Conservation (phyloP, 2,113 vertebrate species). For the Varanus salvator region DNA sequence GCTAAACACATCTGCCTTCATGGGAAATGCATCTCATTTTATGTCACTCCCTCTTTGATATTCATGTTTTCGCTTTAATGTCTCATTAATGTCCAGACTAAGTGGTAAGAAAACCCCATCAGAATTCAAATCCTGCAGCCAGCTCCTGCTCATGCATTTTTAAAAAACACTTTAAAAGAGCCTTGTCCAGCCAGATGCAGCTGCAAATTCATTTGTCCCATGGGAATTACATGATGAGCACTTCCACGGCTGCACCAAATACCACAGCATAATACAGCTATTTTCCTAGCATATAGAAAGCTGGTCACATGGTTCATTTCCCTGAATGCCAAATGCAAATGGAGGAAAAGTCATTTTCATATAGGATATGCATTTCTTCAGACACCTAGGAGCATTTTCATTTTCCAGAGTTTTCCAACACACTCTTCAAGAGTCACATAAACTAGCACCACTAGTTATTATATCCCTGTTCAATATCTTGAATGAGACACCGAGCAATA, state of each 20-base stretch:
- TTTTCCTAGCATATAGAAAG: constrained; percentile 29
- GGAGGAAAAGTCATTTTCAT: not conserved
- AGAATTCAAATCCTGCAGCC: constrained; percentile 28
- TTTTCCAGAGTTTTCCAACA: not conserved
- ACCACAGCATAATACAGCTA: constrained; percentile 9
- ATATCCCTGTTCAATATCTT: not conserved
- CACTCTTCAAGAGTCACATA: not conserved
- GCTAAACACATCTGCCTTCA: not conserved
- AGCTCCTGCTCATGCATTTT: not conserved
- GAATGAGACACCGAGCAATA: not conserved
- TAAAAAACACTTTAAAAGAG: not conserved
- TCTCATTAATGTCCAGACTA: constrained; percentile 33
- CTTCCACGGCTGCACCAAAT: not conserved
- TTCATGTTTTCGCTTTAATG: constrained; percentile 25
- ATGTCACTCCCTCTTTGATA: constrained; percentile 12
- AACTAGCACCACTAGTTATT: not conserved
- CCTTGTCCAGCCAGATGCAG: constrained; percentile 14
- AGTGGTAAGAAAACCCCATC: constrained; percentile 6
- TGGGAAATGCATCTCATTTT: not conserved
- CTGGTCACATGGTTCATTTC: not conserved
- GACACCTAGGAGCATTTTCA: not conserved
- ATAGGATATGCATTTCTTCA: not conserved
- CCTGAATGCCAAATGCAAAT: not conserved
- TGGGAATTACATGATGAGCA: constrained; percentile 29
- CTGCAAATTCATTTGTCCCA: constrained; percentile 4